phyloP scores from a whole-genome alignment of 2,797 vertebrate species.

The Cuniculus paca region DNA sequence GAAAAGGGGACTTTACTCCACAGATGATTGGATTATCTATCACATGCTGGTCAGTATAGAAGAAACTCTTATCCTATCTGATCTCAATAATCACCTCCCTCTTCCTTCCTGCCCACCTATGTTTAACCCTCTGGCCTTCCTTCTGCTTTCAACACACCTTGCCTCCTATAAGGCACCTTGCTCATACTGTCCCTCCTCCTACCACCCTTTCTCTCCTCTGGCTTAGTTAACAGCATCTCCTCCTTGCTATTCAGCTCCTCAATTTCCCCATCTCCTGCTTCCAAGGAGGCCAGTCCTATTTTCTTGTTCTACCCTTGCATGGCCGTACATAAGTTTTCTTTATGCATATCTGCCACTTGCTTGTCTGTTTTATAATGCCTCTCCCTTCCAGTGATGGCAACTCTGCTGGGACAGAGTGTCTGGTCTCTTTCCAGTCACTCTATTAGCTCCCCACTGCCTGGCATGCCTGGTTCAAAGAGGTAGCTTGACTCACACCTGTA shows the following conservation, averaged over 20 bases:
- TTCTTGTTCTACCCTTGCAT: neutral
- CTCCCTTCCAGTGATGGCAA: accelerated
- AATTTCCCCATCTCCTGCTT: neutral
- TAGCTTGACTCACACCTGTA: neutral
- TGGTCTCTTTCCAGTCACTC: neutral
- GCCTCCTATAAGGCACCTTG: no score
- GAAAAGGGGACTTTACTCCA: neutral
- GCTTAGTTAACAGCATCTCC: accelerated
- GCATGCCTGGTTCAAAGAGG: neutral
- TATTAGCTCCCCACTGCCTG: accelerated
- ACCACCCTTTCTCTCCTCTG: no score
- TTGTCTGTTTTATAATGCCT: neutral
- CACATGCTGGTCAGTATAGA: accelerated
- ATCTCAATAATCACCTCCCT: accelerated
- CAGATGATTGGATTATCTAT: neutral
- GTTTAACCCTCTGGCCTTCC: neutral
- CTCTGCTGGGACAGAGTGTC: neutral
- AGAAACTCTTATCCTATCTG: neutral
- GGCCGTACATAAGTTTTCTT: neutral
- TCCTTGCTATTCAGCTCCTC: neutral
- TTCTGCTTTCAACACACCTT: accelerated
- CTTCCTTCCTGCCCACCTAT: neutral
- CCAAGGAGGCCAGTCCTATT: neutral
- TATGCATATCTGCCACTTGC: no score
- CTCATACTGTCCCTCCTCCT: accelerated